phyloP scores from a whole-genome alignment of 2,888 invertebrate genomes.

The Heteropelma amictum region DNA sequence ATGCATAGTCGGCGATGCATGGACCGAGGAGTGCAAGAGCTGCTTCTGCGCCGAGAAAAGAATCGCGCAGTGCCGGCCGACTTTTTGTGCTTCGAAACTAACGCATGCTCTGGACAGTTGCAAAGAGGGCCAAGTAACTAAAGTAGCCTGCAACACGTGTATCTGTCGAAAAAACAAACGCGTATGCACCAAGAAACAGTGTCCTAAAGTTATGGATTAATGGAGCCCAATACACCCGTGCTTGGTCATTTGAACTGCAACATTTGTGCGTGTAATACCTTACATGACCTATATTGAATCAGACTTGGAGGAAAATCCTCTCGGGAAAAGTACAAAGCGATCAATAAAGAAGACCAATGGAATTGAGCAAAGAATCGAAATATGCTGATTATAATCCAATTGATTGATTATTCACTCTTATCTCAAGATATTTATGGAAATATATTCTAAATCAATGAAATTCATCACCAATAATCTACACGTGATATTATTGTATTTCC shows the following conservation, averaged over 20 bases:
- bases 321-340: no score
- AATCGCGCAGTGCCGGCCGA: constrained; percentile 48
- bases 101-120: constrained; percentile 43
- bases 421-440: no score
- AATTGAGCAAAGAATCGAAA: no score
- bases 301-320: no score
- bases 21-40: constrained; percentile 60
- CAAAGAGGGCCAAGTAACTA: constrained; percentile 44
- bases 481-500: no score
- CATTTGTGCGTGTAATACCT: no score
- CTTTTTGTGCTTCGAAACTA: constrained; percentile 55
- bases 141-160: constrained; percentile 49
- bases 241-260: background rate
- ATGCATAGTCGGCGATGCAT: constrained; percentile 57
- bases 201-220: constrained; percentile 3
- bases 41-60: constrained; percentile 49
- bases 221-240: background rate
- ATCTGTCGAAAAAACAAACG: constrained; percentile 44
- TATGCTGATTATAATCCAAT: no score
- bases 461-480: no score
- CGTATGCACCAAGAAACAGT: constrained; percentile 50
- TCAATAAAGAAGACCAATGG: no score
- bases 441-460: no score
- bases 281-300: no score
- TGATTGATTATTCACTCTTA: no score